Percentiles rank a stretch among this genome's conserved stretches.
Conservation (phyloP, 92 coral and sea anemone genomes). For the Anthopleura xanthogrammica region DNA sequence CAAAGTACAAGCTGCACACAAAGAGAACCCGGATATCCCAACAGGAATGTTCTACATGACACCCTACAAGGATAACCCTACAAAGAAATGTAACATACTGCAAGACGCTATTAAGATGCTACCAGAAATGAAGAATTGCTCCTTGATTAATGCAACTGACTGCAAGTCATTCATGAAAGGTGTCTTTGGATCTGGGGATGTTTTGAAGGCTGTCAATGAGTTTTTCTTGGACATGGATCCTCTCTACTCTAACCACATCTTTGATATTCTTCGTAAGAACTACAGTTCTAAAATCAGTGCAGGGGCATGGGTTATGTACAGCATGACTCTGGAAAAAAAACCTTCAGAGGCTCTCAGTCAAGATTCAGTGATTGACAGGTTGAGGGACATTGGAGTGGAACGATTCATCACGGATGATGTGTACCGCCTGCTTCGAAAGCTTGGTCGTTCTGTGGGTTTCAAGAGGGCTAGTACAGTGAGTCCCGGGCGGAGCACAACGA, state of each 20-base stretch:
- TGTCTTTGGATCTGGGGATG: constrained; percentile 53
- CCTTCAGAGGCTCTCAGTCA: constrained; percentile 1
- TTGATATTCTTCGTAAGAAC: constrained; percentile 50
- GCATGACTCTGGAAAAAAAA: constrained; percentile 42
- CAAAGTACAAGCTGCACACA: constrained; percentile 54
- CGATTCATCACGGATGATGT: constrained; percentile 69
- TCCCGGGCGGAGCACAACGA: no score
- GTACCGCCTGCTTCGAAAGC: constrained; percentile 54
- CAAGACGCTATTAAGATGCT: constrained; percentile 28
- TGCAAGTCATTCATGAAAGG: constrained; percentile 48
- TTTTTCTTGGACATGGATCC: constrained; percentile 69
- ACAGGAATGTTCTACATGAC: constrained; percentile 52
- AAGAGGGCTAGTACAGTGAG: not conserved
- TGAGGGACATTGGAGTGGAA: constrained; percentile 44
- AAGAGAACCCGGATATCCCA: constrained; percentile 37
- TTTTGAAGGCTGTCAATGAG: constrained; percentile 55
- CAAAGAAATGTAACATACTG: constrained; percentile 18
- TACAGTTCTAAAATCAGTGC: constrained; percentile 60
- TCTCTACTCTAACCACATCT: constrained; percentile 54
- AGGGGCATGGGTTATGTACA: constrained; percentile 76
- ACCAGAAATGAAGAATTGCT: constrained; percentile 54
- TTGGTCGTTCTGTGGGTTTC: constrained; percentile 31
- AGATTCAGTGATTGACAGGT: constrained; percentile 48
- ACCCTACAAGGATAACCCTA: constrained; percentile 60
- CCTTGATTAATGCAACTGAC: constrained; percentile 23